phyloP scores from a whole-genome alignment of 2,888 invertebrate genomes.

The Mactromeris polynyma region DNA sequence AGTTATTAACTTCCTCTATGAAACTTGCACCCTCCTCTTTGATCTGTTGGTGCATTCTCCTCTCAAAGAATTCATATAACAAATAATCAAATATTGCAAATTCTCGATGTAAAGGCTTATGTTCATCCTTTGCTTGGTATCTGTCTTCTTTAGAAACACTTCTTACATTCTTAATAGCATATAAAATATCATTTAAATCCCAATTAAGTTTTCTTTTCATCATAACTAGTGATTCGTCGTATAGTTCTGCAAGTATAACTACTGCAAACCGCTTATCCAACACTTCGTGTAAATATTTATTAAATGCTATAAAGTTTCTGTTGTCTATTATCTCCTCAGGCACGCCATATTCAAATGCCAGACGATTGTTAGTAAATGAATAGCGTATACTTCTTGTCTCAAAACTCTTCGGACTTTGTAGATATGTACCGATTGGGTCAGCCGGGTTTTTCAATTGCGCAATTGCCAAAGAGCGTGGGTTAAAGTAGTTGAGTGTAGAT shows the following conservation, averaged over 20 bases:
- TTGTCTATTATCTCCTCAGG: constrained; percentile 53
- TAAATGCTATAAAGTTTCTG: constrained; percentile 50
- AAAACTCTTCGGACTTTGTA: constrained; percentile 38
- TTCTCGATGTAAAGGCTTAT: constrained; percentile 40
- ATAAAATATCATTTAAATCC: constrained; percentile 64
- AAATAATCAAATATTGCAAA: constrained; percentile 58
- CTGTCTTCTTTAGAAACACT: constrained; percentile 25
- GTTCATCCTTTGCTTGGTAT: constrained; percentile 33
- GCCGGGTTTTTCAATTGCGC: constrained; percentile 19
- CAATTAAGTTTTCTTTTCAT: constrained; percentile 57
- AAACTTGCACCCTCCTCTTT: constrained; percentile 53
- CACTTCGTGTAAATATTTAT: constrained; percentile 50
- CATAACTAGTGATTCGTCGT: constrained; percentile 67
- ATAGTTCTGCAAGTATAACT: constrained; percentile 60
- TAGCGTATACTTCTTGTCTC: constrained; percentile 27
- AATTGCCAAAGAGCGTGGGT: constrained; percentile 35
- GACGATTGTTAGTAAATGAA: constrained; percentile 61
- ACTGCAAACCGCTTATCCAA: constrained; percentile 63
- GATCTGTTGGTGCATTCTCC: constrained; percentile 51
- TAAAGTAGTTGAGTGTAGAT: constrained; percentile 62
- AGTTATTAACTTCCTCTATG: constrained; percentile 49
- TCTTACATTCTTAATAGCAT: constrained; percentile 64
- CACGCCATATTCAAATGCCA: constrained; percentile 66
- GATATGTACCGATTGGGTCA: constrained; percentile 48
- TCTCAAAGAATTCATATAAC: constrained; percentile 63